These are phyloP conservation scores for Hypotaenidia okinawae DNA, from an alignment of 2,797 vertebrate species.

Conservation along the genomic window DNA sequence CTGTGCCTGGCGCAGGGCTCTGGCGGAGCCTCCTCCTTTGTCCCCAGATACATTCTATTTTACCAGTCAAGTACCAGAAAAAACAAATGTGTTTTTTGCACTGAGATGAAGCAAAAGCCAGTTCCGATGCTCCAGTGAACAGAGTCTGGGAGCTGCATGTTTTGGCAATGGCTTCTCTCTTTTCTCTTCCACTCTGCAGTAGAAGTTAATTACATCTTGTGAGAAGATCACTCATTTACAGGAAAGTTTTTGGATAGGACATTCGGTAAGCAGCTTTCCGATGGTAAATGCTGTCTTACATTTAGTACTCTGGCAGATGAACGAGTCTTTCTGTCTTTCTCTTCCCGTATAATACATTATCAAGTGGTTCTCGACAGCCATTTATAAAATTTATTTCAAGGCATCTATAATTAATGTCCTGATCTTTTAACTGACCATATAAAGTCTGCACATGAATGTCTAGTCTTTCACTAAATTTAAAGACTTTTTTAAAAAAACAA, in stretches of 20 bases:
- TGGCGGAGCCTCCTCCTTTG: background rate
- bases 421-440: conserved; percentile 60
- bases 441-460: conserved; percentile 17
- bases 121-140: background rate
- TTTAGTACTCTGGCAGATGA: conserved; percentile 33
- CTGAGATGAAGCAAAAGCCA: background rate
- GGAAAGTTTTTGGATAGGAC: conserved; percentile 40
- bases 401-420: conserved; percentile 71
- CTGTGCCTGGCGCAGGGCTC: background rate
- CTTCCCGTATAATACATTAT: conserved; percentile 48
- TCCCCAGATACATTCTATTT: background rate
- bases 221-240: conserved; percentile 48
- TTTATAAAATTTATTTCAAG: conserved; percentile 64
- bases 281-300: conserved; percentile 13
- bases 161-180: background rate
- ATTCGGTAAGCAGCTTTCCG: conserved; percentile 8
- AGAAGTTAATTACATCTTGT: conserved; percentile 28
- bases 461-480: conserved; percentile 35
- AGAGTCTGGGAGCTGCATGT: background rate
- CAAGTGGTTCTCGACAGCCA: conserved; percentile 46
- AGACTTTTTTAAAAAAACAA: background rate
- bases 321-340: conserved; percentile 20
- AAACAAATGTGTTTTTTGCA: background rate
- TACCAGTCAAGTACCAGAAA: background rate
- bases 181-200: background rate